phyloP scores from a whole-genome alignment of 2,888 invertebrate species.

The Drosophila fulvimacula region DNA sequence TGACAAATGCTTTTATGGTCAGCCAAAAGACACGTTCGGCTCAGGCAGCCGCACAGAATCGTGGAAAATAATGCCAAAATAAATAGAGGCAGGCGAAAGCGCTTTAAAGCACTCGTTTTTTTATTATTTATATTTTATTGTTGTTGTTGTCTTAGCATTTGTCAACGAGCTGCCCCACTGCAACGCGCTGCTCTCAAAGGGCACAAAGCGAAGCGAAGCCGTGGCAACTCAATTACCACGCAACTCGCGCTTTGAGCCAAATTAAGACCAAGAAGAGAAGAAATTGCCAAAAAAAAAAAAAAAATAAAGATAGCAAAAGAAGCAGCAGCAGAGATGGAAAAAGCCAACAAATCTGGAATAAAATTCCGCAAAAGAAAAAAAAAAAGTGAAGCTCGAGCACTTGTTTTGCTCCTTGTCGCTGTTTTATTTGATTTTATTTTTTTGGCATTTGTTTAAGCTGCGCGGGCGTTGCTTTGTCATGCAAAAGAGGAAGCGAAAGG shows the following conservation, averaged over 20 bases:
- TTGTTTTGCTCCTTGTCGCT: constrained; percentile 7
- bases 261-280: constrained; percentile 38
- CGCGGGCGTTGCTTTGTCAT: constrained; percentile 52
- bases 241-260: constrained; percentile 41
- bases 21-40: constrained; percentile 10
- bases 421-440: no score
- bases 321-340: constrained; percentile 5
- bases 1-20: constrained; percentile 35
- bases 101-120: constrained; percentile 20
- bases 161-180: constrained; percentile 40
- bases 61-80: background rate
- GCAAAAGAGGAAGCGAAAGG: constrained; percentile 43
- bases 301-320: background rate
- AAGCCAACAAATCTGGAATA: constrained; percentile 18
- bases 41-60: constrained; percentile 32
- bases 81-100: constrained; percentile 20
- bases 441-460: constrained; percentile 38
- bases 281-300: background rate
- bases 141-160: constrained; percentile 8
- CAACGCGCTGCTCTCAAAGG: constrained; percentile 8
- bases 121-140: constrained; percentile 13
- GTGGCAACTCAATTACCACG: constrained; percentile 63
- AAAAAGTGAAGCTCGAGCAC: constrained; percentile 41
- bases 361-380: background rate
- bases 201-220: constrained; percentile 15